Evolutionary conservation across 2,888 invertebrate genomes (phyloP).

Genomic region (Drosophila nr. perissopoda): DNA sequence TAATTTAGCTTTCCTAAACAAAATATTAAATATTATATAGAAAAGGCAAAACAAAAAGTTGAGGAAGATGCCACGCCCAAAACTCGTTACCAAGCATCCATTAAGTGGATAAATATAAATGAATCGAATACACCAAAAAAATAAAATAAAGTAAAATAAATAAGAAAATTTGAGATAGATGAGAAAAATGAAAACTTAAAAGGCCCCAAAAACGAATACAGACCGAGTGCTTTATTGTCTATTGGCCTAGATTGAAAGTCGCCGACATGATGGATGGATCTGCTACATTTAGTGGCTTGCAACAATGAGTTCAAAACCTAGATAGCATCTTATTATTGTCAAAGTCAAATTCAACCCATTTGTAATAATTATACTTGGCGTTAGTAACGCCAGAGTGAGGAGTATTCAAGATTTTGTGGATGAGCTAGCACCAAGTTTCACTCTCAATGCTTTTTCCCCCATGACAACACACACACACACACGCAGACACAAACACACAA

Average conservation of each 20-base stretch:
- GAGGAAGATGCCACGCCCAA: background rate
- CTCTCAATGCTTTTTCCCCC: conserved; percentile 3
- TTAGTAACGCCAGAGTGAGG: background rate
- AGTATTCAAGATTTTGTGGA: conserved; percentile 5
- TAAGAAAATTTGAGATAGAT: background rate
- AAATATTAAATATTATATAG: background rate
- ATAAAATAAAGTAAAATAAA: background rate
- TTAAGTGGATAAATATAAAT: background rate
- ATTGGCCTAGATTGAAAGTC: background rate
- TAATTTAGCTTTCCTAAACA: background rate
- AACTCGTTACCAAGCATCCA: background rate
- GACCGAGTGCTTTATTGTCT: background rate
- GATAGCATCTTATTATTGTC: background rate
- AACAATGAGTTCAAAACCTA: background rate
- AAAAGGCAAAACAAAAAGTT: background rate
- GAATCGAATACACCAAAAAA: background rate
- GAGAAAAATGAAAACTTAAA: background rate
- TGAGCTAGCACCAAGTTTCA: conserved; percentile 4
- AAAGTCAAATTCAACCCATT: background rate
- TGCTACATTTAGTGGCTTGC: background rate
- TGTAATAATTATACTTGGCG: background rate
- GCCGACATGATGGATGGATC: background rate
- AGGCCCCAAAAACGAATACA: background rate
- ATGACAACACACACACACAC: background rate
- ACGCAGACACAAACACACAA: conserved; percentile 9